Conservation (phyloP, 2,797 vertebrate species). For the Onychomys torridus region DNA sequence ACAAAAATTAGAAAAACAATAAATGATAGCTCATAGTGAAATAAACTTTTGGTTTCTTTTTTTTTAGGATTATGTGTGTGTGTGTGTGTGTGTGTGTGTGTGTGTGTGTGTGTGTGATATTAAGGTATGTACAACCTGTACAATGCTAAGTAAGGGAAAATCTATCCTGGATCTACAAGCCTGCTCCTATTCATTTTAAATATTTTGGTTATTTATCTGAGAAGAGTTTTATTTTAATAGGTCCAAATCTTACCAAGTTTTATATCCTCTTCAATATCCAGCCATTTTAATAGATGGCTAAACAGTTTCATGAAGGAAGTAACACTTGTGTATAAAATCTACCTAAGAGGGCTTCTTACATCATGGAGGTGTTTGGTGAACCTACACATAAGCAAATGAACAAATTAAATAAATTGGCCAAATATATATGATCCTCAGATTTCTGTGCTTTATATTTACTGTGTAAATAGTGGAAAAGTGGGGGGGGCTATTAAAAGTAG, state of each 20-base stretch:
- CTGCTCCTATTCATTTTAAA: neutral
- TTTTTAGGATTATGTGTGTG: neutral
- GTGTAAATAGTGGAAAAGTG: neutral
- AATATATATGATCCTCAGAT: neutral
- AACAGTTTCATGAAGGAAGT: neutral
- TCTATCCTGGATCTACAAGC: neutral
- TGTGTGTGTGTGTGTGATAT: neutral
- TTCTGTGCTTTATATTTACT: neutral
- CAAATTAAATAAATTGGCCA: slow-evolving; percentile 47
- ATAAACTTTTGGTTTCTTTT: neutral
- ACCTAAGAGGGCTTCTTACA: neutral
- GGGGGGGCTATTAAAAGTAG: neutral
- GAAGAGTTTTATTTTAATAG: slow-evolving; percentile 14
- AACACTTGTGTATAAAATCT: slow-evolving; percentile 13
- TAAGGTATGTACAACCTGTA: neutral
- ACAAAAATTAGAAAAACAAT: neutral
- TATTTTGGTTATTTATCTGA: slow-evolving; percentile 11
- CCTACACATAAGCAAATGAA: neutral
- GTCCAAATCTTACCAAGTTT: neutral
- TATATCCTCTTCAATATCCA: neutral
- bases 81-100: neutral
- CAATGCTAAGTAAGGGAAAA: neutral
- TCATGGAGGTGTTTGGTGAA: neutral
- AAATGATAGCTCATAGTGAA: neutral
- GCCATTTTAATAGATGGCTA: neutral